These are phyloP conservation scores for Sminthurides bifidus DNA, from an alignment of 1,140 invertebrate species.

Conservation along the genomic window DNA sequence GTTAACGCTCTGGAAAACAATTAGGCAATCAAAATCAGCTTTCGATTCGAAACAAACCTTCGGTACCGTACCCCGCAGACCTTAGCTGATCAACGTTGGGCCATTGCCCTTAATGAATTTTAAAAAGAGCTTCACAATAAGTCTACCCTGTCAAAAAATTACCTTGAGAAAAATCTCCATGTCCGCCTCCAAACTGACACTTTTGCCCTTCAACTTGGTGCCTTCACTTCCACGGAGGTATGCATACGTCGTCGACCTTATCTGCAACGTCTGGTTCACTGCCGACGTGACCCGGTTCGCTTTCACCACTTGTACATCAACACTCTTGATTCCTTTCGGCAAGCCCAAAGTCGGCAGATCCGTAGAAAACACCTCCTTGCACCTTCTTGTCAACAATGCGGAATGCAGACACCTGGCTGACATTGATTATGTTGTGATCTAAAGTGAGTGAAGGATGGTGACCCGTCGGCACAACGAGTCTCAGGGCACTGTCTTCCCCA, in stretches of 20 bases:
- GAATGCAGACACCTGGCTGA: constrained; percentile 55
- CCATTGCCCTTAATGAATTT: not conserved
- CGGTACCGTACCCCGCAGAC: not conserved
- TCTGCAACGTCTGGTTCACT: constrained; percentile 49
- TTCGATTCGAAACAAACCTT: not conserved
- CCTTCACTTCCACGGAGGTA: constrained; percentile 40
- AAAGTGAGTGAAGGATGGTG: constrained; percentile 30
- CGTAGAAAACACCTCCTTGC: constrained; percentile 60
- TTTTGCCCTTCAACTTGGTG: constrained; percentile 46
- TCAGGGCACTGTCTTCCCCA: constrained; percentile 30
- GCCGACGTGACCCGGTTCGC: constrained; percentile 61
- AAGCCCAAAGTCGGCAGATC: constrained; percentile 57
- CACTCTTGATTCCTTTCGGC: constrained; percentile 47
- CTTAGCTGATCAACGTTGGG: not conserved
- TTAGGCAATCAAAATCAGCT: not conserved
- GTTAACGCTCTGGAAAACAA: constrained; percentile 51
- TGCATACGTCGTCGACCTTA: constrained; percentile 46
- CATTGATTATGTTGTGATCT: constrained; percentile 45
- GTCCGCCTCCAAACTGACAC: constrained; percentile 56
- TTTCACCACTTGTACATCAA: constrained; percentile 53
- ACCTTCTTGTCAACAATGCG: constrained; percentile 50
- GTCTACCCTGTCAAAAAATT: not conserved
- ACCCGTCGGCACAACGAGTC: constrained; percentile 25
- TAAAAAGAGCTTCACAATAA: not conserved
- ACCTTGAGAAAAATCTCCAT: constrained; percentile 60